Base-by-base conservation (phyloP, 2,113 vertebrate genomes). In the Regulus satrapa region DNA sequence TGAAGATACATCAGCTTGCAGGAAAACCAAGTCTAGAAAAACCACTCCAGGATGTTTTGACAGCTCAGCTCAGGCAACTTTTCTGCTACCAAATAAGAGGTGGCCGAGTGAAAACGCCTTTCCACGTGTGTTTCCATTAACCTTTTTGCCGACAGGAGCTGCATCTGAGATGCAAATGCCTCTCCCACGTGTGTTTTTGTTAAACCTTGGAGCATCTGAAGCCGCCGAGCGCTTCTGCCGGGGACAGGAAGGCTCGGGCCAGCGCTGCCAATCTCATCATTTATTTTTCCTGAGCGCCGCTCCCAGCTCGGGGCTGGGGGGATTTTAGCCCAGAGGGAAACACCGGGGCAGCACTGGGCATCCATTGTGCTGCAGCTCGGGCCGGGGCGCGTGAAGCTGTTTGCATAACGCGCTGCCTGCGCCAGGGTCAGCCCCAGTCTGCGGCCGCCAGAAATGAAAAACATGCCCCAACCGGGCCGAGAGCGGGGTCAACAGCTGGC, bases 401-500 rank as follows among this genome's bases (percentile, higher is more conserved):
- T 98, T 97, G 98, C 97, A 97, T 98, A 98, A 98, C 97, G 97
- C 98, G 98, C 98, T 98, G 97, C 97, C 98, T 98, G 97, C 95
- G 94, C 91, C 94, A 89, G 98, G 98, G 98, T 99, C 98, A 98
- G 97, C 97, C 97, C 97, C 97, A 97, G 98, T 97, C 98, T 98
- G 98, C 96, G 97, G 97, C 98, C 85, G 97, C 97, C 97, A 97
- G 96, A 99, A 99, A 99, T 99, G 98, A 99, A 98, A 99, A 99
- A 98, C 99, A 99, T 99, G 98, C 98, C 98, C 98, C 98, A 97
- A 51, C 98, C 94, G 97, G 98, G 99, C 99, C 98, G 59, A 98
- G 98, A 99, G 98, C 98, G 93, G 99, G 99, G 99, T 99, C 99
- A 99, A 98, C 99, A 99, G 99, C 99, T 99, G 99, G 99, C 99